A percentile compares a stretch with the other conserved stretches of the same genome.
phyloP scores from a whole-genome alignment of 2,888 invertebrate genomes.

The Pandemis corylana region DNA sequence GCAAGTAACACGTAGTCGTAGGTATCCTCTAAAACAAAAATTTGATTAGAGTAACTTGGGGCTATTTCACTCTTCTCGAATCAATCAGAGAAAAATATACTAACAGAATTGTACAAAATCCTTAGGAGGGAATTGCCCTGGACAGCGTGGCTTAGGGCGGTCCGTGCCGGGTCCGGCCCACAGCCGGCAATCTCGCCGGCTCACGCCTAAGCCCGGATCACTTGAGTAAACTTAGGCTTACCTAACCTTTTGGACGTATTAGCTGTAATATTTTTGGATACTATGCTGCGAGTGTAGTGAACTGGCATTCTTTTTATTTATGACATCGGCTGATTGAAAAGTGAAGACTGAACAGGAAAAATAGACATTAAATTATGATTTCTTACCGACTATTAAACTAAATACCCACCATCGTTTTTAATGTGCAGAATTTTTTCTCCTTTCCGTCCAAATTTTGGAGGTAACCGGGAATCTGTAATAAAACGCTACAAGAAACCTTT shows the following conservation, averaged over 20 bases:
- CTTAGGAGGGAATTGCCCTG: slow-evolving; percentile 1
- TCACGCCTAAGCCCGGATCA: slow-evolving; percentile 8
- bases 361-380: too few species aligned
- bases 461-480: background rate
- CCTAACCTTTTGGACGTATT: slow-evolving; percentile 1
- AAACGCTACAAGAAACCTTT: background rate
- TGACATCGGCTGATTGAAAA: background rate
- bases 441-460: background rate
- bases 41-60: background rate
- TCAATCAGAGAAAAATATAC: background rate
- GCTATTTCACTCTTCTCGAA: background rate
- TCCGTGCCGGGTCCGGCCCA: background rate
- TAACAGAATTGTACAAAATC: background rate
- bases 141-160: background rate
- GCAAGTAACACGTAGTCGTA: background rate
- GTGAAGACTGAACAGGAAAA: background rate
- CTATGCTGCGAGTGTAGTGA: background rate
- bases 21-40: background rate
- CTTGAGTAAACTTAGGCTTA: slow-evolving; percentile 9
- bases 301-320: background rate
- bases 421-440: background rate
- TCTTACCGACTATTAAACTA: background rate
- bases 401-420: too few species aligned
- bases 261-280: background rate
- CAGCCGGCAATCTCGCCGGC: slow-evolving; percentile 12